Evolutionary conservation across 2,113 vertebrate species (phyloP), one percentile per base, ranked within the genome.

Genomic region (Alaudala cheleensis): DNA sequence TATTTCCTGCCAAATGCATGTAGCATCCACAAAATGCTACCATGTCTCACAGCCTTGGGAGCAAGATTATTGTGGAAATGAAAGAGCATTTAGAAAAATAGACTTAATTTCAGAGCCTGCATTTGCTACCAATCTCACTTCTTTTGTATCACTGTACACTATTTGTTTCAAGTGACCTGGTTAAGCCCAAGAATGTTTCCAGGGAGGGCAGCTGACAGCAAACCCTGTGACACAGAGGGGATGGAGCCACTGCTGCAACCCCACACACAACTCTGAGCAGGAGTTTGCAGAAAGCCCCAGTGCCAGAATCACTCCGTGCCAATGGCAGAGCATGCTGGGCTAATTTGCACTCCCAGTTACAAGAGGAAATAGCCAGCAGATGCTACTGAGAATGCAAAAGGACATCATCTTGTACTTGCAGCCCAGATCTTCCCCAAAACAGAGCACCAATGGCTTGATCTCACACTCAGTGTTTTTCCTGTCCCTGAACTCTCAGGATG

Each of bases 161-260:
- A 34, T 58, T 57, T 82, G 34, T 47, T 72, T 44, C 85, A 51
- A 54, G 23, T 78, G 82, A 90, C 61, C 74, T 64, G 60, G 49
- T 81, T 92, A 57, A 93, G 61, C 29, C 31, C 47, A 73, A n/a
- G n/a, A 62, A 65, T 2, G 21, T 47, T 39, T 29, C 34, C 31
- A 40, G 8, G 34, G 45, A 85, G n/a, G 26, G 73, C 47, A 91
- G 70, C 42, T 85, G 54, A 62, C 37, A 73, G 66, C 58, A 94
- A 81, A 81, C 33, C 16, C 45, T 72, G 34, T 3, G 23, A 31
- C 50, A 49, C 18, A 44, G 65, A 74, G 49, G 15, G 47, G 50
- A 45, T 26, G 1, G 1, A 88, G 23, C 54, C 13, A 20, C 45
- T 0, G 0, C 62, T 57, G 45, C 50, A 49, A 51, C 29, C 62